Evolutionary conservation across 2,888 invertebrate genomes (phyloP).

Genomic region (Drosophila nigricruria): DNA sequence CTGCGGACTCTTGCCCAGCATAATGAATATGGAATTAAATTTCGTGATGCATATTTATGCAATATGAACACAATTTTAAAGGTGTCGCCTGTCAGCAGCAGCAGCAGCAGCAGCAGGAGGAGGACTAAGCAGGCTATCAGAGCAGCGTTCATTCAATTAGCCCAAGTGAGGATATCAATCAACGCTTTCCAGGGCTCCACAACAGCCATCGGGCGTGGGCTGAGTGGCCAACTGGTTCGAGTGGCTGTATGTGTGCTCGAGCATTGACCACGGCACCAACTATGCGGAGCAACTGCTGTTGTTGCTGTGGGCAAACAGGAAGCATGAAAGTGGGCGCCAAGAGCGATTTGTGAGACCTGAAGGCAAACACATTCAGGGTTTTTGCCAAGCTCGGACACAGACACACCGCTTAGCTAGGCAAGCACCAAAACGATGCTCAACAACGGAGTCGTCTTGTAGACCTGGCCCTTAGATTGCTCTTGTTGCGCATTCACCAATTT

Average conservation of each 20-base stretch:
- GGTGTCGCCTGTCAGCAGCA: constrained; percentile 10
- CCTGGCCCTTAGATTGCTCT: constrained; percentile 1
- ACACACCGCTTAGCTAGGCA: constrained; percentile 18
- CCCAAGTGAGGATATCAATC: constrained; percentile 73
- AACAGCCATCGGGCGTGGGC: constrained; percentile 14
- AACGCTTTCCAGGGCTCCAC: constrained; percentile 30
- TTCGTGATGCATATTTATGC: constrained; percentile 29
- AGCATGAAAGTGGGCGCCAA: constrained; percentile 1
- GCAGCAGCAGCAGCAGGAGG: neutral
- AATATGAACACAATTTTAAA: constrained; percentile 21
- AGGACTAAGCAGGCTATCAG: constrained; percentile 35
- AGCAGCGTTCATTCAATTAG: constrained; percentile 67
- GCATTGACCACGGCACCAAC: constrained; percentile 19
- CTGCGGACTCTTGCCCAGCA: too few relatives aligned
- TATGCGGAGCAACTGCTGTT: constrained; percentile 16
- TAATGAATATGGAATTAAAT: constrained; percentile 43
- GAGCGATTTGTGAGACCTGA: constrained; percentile 31
- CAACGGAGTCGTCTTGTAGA: neutral
- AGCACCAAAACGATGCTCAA: constrained; percentile 19
- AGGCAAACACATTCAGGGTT: constrained; percentile 67
- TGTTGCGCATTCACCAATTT: constrained; percentile 72
- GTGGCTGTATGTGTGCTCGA: neutral
- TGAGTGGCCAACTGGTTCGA: constrained; percentile 10
- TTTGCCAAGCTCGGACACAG: constrained; percentile 53
- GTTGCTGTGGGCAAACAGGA: constrained; percentile 1